phyloP scores from a whole-genome alignment of 1,140 invertebrate genomes.

The Harlomillsia oculata region DNA sequence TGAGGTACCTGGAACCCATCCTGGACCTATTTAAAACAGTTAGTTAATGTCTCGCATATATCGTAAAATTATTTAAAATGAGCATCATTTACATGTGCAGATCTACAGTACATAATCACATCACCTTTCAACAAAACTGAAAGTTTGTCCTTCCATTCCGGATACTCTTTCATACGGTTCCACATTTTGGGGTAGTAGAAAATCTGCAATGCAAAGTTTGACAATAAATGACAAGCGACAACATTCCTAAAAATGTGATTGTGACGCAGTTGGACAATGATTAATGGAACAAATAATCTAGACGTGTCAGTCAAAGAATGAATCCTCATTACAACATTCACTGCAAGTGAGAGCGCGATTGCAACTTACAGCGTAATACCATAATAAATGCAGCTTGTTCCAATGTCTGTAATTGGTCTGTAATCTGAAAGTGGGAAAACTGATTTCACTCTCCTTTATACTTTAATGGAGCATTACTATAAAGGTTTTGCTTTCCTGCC shows the following conservation, averaged over 20 bases:
- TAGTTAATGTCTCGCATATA: no score
- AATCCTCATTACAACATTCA: neutral
- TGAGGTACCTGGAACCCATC: conserved; percentile 72
- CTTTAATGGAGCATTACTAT: no score
- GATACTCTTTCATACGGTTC: conserved; percentile 48
- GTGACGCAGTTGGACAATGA: neutral
- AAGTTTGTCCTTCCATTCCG: conserved; percentile 53
- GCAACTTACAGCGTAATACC: no score
- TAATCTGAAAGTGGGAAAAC: no score
- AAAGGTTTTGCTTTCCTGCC: no score
- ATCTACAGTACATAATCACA: no score
- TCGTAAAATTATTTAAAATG: neutral
- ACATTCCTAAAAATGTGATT: neutral
- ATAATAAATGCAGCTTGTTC: no score
- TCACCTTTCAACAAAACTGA: conserved; percentile 62
- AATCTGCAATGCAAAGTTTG: neutral
- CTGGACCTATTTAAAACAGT: conserved; percentile 46
- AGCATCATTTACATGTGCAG: neutral
- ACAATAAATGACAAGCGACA: neutral
- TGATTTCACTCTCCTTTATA: no score
- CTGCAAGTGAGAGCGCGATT: no score
- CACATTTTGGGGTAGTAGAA: conserved; percentile 43
- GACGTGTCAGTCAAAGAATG: neutral
- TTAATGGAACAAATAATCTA: neutral
- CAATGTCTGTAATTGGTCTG: no score